Percentiles rank a stretch among this genome's conserved stretches.
phyloP scores from a whole-genome alignment of 1,140 invertebrate species.

The Lucilia sericata region DNA sequence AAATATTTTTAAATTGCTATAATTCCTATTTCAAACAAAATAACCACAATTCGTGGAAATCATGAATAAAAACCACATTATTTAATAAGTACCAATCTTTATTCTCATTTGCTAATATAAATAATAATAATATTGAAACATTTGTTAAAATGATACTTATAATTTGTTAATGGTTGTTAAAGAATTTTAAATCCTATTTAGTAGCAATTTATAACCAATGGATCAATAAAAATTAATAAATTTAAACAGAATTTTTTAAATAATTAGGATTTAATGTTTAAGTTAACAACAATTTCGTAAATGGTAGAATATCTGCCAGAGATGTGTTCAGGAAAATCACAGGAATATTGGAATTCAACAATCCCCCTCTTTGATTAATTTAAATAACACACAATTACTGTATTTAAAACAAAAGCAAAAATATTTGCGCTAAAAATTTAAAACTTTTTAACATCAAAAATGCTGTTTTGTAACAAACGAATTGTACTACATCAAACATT shows the following conservation, averaged over 20 bases:
- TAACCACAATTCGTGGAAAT: not conserved
- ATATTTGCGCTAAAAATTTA: not conserved
- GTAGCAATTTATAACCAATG: no score
- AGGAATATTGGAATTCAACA: no score
- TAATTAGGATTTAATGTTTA: no score
- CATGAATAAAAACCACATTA: conserved; percentile 7
- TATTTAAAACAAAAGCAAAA: not conserved
- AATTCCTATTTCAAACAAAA: conserved; percentile 3
- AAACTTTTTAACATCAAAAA: not conserved
- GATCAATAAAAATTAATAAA: no score
- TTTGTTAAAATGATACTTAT: not conserved
- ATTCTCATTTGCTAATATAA: not conserved
- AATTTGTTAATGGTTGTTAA: no score
- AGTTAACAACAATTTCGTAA: no score
- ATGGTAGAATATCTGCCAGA: no score
- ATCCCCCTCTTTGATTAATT: no score
- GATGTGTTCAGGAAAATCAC: no score
- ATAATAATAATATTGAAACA: not conserved
- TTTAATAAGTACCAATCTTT: conserved; percentile 18
- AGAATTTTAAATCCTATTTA: no score
- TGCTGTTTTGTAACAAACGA: not conserved
- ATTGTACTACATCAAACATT: not conserved
- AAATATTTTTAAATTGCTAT: not conserved
- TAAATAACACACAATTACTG: not conserved
- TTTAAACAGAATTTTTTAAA: no score